phyloP scores from a whole-genome alignment of 2,888 invertebrate species.

The Gortyna flavago region DNA sequence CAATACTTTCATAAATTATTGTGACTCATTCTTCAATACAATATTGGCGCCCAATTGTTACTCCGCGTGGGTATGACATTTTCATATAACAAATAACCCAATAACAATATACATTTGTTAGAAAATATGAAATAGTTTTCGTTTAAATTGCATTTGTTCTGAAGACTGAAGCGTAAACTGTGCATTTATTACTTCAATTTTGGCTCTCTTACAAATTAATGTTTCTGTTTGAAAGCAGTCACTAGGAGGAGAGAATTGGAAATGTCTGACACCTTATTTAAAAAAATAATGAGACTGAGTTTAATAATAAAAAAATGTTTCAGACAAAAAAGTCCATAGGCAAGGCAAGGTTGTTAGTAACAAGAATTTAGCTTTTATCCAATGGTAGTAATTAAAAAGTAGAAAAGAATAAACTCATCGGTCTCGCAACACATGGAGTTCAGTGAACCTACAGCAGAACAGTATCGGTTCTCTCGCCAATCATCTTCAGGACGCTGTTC shows the following conservation, averaged over 20 bases:
- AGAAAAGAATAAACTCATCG: too few species aligned
- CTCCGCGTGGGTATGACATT: background rate
- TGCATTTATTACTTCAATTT: background rate
- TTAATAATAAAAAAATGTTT: too few species aligned
- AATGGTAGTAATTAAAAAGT: too few species aligned
- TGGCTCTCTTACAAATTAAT: background rate
- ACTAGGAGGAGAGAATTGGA: background rate
- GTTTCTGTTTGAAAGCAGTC: background rate
- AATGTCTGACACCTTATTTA: background rate
- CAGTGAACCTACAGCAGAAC: too few species aligned
- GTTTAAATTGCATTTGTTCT: background rate
- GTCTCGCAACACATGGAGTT: too few species aligned
- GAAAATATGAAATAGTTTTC: conserved; percentile 6
- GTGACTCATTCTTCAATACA: conserved; percentile 8
- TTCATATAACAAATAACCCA: conserved; percentile 1
- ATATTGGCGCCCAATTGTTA: conserved; percentile 44
- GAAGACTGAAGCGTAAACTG: conserved; percentile 18
- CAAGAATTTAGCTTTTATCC: too few species aligned
- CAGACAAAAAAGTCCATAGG: too few species aligned
- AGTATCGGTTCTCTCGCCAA: too few species aligned
- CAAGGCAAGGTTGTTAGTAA: too few species aligned
- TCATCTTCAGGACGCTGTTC: too few species aligned
- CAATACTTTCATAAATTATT: conserved; percentile 12
- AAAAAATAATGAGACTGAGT: background rate
- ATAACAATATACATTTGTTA: conserved; percentile 24